Percentiles rank a stretch among this genome's conserved stretches.
Evolutionary conservation across 2,113 vertebrate genomes (phyloP).

Genomic region (Phrynosoma platyrhinos): DNA sequence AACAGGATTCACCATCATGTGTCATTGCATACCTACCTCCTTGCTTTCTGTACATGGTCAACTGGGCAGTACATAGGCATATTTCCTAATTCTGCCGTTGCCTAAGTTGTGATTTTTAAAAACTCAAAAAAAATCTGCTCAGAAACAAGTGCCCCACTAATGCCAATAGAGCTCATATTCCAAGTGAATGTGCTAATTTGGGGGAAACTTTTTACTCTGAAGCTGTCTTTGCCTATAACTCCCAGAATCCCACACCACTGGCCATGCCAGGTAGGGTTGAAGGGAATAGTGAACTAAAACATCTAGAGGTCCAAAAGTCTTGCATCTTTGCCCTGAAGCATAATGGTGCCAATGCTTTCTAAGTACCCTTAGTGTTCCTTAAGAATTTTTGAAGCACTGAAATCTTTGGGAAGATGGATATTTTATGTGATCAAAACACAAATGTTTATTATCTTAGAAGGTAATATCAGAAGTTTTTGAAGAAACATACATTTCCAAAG

Average conservation of each 20-base stretch:
- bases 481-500: constrained; percentile 91
- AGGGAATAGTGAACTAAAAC: neutral
- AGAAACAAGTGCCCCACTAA: too few relatives aligned
- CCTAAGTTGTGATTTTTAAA: neutral
- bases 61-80: neutral
- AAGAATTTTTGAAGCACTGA: neutral
- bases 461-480: rapidly evolving
- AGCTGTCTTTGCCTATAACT: too few relatives aligned
- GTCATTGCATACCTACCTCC: neutral
- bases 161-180: neutral
- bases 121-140: neutral
- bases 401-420: neutral
- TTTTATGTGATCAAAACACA: neutral
- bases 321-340: too few relatives aligned
- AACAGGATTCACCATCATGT: too few relatives aligned
- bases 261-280: neutral
- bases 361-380: neutral
- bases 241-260: neutral
- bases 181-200: too few relatives aligned
- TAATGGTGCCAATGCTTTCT: neutral
- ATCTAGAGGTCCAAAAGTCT: neutral
- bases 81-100: neutral
- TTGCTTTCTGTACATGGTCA: neutral
- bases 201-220: too few relatives aligned
- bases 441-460: neutral